Evolutionary conservation across 2,888 invertebrate species (phyloP), one percentile per base, ranked within the genome.

Genomic region (Drosophila koepferae): DNA sequence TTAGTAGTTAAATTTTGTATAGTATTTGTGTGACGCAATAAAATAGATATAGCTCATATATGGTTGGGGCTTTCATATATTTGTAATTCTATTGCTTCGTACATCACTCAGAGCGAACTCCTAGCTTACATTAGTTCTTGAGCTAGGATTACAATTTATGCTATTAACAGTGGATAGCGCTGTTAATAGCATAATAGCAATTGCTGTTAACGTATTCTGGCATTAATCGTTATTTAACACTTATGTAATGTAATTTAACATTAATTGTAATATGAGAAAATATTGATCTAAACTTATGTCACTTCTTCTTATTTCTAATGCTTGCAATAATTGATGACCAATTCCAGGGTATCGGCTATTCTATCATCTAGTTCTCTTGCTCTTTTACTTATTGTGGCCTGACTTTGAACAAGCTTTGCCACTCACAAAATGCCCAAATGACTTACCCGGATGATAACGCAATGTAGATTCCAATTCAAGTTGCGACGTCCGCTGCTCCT

Each of bases 401-500:
- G 70, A 49, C 38, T 41, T 48, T 38, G 48, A 44, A 73, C 68
- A 58, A 54, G 63, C 49, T 64, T 73, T 74, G 59, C 43, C 63
- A 75, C 62, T 63, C 61, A 55, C 40, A 41, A 75, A 68, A 69
- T 69, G 58, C 60, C 61, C 51, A 53, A 74, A 67, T 65, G 62
- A 68, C 77, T 74, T 77, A 78, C 77, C 77, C 63, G 64, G 49
- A 31, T 58, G 69, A 77, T 77, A 70, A 60, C 64, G 67, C 59
- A 67, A 70, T 77, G 67, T 63, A 60, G 77, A 51, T 58, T 77
- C 74, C 48, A 63, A 41, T 54, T 67, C 61, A 56, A 72, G 61
- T 59, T 62, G 61, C 28, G 74, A 68, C 46, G 61, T 60, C 49
- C 67, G 63, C 34, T 53, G 58, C 31, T 74, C 41, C 36, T 70